Evolutionary conservation across 2,797 vertebrate species (phyloP).

Genomic region (Melanotaenia parkinsoni): DNA sequence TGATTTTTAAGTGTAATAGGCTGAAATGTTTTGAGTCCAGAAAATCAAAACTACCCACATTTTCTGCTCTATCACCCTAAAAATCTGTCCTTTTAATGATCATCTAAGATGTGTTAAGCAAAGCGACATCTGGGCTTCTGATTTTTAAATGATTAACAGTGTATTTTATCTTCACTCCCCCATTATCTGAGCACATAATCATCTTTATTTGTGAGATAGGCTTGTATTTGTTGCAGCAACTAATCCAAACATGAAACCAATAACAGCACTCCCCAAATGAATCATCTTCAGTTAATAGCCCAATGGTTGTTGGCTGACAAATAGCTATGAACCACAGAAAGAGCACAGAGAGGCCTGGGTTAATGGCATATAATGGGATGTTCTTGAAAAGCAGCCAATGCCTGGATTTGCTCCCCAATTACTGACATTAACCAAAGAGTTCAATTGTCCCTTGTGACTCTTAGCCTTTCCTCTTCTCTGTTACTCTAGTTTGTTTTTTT

Average conservation of each 20-base stretch:
- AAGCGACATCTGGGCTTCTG: no score
- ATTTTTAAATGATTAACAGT: not conserved
- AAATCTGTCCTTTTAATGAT: no score
- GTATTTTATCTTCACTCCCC: slow-evolving; percentile 9
- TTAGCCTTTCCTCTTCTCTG: slow-evolving; percentile 35
- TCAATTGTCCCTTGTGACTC: slow-evolving; percentile 56
- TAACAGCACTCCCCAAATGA: slow-evolving; percentile 42
- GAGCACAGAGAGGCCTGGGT: slow-evolving; percentile 28
- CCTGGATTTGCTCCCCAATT: slow-evolving; percentile 66
- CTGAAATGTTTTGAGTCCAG: no score
- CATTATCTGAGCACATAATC: slow-evolving; percentile 8
- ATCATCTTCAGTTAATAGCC: slow-evolving; percentile 53
- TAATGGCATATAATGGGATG: slow-evolving; percentile 71
- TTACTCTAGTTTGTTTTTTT: slow-evolving; percentile 16
- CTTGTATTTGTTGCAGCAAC: slow-evolving; percentile 32
- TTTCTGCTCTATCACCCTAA: no score
- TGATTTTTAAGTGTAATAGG: not conserved
- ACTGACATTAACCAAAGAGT: slow-evolving; percentile 73
- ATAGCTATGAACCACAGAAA: slow-evolving; percentile 38
- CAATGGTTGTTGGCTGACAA: slow-evolving; percentile 55
- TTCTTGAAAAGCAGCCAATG: slow-evolving; percentile 70
- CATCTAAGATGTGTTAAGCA: no score
- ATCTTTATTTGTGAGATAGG: slow-evolving; percentile 29
- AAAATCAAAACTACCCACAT: no score
- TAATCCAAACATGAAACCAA: slow-evolving; percentile 36